Conservation (phyloP, 1,140 invertebrate species). For the Ceratoteleas bidentatus region DNA sequence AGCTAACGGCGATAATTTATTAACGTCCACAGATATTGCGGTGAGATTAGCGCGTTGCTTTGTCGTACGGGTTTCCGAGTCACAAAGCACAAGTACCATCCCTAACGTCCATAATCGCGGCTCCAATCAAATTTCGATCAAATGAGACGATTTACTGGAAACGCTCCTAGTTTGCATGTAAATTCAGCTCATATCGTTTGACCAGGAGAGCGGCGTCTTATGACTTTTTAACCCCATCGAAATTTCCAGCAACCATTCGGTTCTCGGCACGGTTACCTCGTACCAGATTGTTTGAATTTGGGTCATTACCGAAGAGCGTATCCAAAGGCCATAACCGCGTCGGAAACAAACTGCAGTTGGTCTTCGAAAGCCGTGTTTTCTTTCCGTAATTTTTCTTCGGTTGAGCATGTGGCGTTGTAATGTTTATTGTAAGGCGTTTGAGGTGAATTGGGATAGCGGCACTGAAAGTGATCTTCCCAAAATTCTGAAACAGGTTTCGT, state of each 20-base stretch:
- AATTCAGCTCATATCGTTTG: background rate
- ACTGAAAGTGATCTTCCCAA: conserved; percentile 95
- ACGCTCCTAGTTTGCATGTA: background rate
- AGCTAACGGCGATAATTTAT: background rate
- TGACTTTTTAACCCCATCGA: background rate
- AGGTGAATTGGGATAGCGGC: conserved; percentile 89
- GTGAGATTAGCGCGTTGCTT: background rate
- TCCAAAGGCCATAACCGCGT: conserved; percentile 95
- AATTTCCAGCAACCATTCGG: background rate
- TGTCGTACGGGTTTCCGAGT: background rate
- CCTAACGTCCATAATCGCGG: background rate
- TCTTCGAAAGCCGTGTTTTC: conserved; percentile 92
- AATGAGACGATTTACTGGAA: background rate
- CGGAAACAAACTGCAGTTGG: conserved; percentile 95
- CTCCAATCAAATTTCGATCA: background rate
- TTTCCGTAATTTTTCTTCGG: conserved; percentile 86
- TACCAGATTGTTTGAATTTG: background rate
- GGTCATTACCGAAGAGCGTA: conserved; percentile 89
- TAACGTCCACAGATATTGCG: background rate
- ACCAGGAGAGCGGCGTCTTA: background rate
- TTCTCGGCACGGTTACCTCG: background rate
- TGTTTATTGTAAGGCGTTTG: conserved; percentile 91
- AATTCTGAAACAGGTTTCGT: conserved; percentile 92
- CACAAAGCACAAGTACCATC: background rate
- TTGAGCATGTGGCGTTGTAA: conserved; percentile 86